Conservation (phyloP, 2,888 invertebrate genomes). For the Balanococcus diminutus region DNA sequence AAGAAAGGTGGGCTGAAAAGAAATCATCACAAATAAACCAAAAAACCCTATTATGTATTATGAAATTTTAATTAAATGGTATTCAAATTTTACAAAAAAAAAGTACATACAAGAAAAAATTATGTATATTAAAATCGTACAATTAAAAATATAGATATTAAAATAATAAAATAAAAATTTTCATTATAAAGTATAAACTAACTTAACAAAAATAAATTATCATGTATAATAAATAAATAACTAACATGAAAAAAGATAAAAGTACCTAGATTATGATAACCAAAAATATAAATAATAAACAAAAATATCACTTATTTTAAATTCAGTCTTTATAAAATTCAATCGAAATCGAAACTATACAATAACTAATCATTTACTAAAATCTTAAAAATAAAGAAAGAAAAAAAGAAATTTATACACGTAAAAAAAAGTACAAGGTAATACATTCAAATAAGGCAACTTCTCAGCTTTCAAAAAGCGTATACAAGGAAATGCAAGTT, state of each 20-base stretch:
- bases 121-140: background rate
- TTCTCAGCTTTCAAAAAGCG: constrained; percentile 28
- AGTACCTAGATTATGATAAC: background rate
- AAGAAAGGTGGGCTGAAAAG: no score
- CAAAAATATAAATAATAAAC: constrained; percentile 30
- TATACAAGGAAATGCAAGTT: constrained; percentile 11
- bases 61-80: no score
- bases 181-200: no score
- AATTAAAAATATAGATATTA: no score
- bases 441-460: constrained; percentile 30
- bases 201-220: background rate
- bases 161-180: background rate
- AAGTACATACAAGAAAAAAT: background rate
- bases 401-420: background rate
- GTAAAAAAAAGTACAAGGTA: background rate
- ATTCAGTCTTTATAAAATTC: constrained; percentile 34
- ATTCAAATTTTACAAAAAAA: background rate
- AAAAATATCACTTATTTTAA: constrained; percentile 40
- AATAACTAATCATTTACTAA: background rate
- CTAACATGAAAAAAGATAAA: constrained; percentile 12
- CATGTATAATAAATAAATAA: background rate
- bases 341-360: background rate
- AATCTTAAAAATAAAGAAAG: background rate
- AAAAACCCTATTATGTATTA: no score
- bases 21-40: no score